Conservation (phyloP, 2,797 vertebrate genomes). For the Melanotaenia maccullochi region DNA sequence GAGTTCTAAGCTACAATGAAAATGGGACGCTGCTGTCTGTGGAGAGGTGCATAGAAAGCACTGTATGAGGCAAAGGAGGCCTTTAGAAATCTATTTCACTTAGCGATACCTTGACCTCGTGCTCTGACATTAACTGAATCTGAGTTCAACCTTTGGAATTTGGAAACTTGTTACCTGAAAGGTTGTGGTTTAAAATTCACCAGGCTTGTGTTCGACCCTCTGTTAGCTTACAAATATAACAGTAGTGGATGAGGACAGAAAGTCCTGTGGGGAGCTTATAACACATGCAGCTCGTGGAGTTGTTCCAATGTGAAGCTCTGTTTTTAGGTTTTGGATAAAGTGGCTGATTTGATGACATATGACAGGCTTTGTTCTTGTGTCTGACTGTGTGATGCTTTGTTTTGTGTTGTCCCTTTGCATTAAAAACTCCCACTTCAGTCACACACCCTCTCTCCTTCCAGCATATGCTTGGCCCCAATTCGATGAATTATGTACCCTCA, state of each 20-base stretch:
- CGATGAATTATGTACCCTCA: conserved; percentile 74
- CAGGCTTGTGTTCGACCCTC: conserved; percentile 11
- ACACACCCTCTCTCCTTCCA: conserved; percentile 43
- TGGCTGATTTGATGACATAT: background rate
- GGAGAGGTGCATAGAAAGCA: background rate
- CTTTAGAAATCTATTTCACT: conserved; percentile 9
- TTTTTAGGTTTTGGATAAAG: background rate
- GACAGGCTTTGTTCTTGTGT: background rate
- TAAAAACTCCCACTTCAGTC: conserved; percentile 43
- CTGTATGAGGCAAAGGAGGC: background rate
- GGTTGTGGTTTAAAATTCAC: conserved; percentile 4
- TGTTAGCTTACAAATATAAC: conserved; percentile 1
- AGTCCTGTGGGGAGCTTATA: conserved; percentile 1
- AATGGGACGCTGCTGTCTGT: background rate
- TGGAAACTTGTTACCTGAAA: conserved; percentile 6
- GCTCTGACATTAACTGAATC: conserved; percentile 12
- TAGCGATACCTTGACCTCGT: conserved; percentile 11
- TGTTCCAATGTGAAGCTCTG: background rate
- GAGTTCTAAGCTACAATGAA: conserved; percentile 9
- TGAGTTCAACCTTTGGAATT: background rate
- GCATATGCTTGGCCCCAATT: conserved; percentile 60
- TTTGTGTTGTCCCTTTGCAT: conserved; percentile 40
- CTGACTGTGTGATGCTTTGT: background rate
- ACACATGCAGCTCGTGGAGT: background rate
- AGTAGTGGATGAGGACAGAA: conserved; percentile 19